A percentile compares a stretch with the other conserved stretches of the same genome.
Evolutionary conservation across 2,888 invertebrate genomes (phyloP).

Genomic region (Allophyes oxyacanthae): DNA sequence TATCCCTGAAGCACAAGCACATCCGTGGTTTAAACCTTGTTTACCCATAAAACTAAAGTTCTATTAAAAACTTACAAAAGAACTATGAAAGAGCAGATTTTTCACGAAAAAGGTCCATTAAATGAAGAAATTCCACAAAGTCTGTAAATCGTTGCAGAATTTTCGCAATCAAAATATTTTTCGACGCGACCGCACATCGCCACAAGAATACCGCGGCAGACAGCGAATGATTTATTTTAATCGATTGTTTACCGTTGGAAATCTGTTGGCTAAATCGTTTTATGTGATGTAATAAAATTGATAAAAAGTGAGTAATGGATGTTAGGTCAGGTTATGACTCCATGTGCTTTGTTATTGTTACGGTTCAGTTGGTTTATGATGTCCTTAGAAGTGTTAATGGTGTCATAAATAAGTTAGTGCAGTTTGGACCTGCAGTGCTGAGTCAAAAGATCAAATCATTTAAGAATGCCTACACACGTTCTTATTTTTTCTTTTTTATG

Average conservation of each 20-base stretch:
- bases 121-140: constrained; percentile 46
- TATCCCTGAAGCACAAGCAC: too few relatives aligned
- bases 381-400: constrained; percentile 23
- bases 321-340: constrained; percentile 15
- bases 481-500: too few relatives aligned
- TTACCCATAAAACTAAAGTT: constrained; percentile 20
- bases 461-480: too few relatives aligned
- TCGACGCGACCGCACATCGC: constrained; percentile 45
- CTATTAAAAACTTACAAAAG: constrained; percentile 8
- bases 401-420: constrained; percentile 17
- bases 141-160: constrained; percentile 54
- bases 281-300: constrained; percentile 62
- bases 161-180: constrained; percentile 63
- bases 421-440: constrained; percentile 2
- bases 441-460: too few relatives aligned
- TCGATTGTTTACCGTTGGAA: constrained; percentile 51
- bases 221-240: constrained; percentile 54
- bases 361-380: constrained; percentile 9
- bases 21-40: too few relatives aligned
- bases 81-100: constrained; percentile 36
- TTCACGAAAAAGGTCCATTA: constrained; percentile 40
- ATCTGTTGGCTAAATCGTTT: constrained; percentile 64
- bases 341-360: constrained; percentile 41
- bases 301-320: constrained; percentile 53
- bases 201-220: constrained; percentile 49